Percentiles rank a stretch among this genome's conserved stretches.
phyloP scores from a whole-genome alignment of 1,140 invertebrate species.

The Drosophila nasuta region DNA sequence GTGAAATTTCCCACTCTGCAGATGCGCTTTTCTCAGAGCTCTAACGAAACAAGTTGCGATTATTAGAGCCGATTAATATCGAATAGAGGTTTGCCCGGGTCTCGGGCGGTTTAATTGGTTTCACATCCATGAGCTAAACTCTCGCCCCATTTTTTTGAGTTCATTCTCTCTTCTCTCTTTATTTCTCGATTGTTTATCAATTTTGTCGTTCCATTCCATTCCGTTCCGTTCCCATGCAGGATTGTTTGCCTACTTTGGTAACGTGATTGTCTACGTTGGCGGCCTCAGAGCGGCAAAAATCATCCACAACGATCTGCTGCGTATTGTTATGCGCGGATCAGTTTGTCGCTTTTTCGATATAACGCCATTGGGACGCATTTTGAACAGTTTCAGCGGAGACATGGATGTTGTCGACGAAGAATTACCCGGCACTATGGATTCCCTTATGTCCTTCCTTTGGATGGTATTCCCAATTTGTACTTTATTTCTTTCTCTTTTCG shows the following conservation, averaged over 20 bases:
- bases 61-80: slow-evolving; percentile 31
- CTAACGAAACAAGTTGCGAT: slow-evolving; percentile 33
- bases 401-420: slow-evolving; percentile 92
- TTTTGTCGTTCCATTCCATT: slow-evolving; percentile 46
- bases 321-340: slow-evolving; percentile 90
- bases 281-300: slow-evolving; percentile 89
- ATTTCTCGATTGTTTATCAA: slow-evolving; percentile 20
- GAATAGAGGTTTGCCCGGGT: slow-evolving; percentile 10
- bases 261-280: slow-evolving; percentile 89
- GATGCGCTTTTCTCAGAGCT: slow-evolving; percentile 57
- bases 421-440: slow-evolving; percentile 89
- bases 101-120: no score
- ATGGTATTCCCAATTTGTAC: slow-evolving; percentile 86
- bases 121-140: slow-evolving; percentile 18
- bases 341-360: slow-evolving; percentile 92
- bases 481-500: slow-evolving; percentile 57
- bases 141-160: slow-evolving; percentile 10
- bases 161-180: no score
- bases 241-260: slow-evolving; percentile 88
- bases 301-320: slow-evolving; percentile 89
- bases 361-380: slow-evolving; percentile 92
- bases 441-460: slow-evolving; percentile 89
- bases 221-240: slow-evolving; percentile 84
- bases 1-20: slow-evolving; percentile 44
- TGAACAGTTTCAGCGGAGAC: slow-evolving; percentile 95